These are phyloP conservation scores for Watsonalla binaria DNA, from an alignment of 2,888 invertebrate genomes.

Conservation along the genomic window DNA sequence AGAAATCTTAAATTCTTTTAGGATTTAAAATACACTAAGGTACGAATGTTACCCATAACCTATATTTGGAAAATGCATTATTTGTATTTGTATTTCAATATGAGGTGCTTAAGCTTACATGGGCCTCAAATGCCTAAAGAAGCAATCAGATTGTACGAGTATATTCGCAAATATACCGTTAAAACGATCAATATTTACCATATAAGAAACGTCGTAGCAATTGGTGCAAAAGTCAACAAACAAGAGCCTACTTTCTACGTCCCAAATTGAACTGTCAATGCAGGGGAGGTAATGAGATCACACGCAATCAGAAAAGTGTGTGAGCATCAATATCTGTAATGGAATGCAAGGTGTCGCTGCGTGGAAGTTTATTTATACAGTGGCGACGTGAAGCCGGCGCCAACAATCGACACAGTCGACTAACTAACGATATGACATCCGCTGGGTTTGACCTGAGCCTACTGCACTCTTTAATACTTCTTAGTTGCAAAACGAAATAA, in stretches of 20 bases:
- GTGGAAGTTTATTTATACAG: slow-evolving; percentile 10
- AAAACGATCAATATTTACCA: slow-evolving; percentile 25
- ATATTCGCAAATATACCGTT: slow-evolving; percentile 5
- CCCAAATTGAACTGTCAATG: slow-evolving; percentile 38
- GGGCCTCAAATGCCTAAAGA: slow-evolving; percentile 6
- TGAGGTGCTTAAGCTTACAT: slow-evolving; percentile 9
- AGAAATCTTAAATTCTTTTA: slow-evolving; percentile 2
- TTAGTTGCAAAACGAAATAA: slow-evolving; percentile 24
- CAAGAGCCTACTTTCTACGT: slow-evolving; percentile 51
- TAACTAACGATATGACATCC: slow-evolving; percentile 23
- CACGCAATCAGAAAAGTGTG: slow-evolving; percentile 19
- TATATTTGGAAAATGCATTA: too few relatives aligned
- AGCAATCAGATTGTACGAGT: not conserved
- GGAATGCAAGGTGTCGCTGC: slow-evolving; percentile 4
- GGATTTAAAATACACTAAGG: not conserved
- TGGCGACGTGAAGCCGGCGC: slow-evolving; percentile 9
- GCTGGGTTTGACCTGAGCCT: slow-evolving; percentile 16
- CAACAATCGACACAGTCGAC: slow-evolving; percentile 9
- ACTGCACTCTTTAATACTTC: slow-evolving; percentile 31
- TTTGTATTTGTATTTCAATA: too few relatives aligned
- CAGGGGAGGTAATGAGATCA: slow-evolving; percentile 22
- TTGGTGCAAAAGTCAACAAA: slow-evolving; percentile 33
- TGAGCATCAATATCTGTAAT: slow-evolving; percentile 24
- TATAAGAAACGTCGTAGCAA: slow-evolving; percentile 14
- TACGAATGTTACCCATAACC: too few relatives aligned